Percentiles rank a stretch among this genome's conserved stretches.
Evolutionary conservation across 1,140 invertebrate genomes (phyloP).

Genomic region (Drosophila leontia): DNA sequence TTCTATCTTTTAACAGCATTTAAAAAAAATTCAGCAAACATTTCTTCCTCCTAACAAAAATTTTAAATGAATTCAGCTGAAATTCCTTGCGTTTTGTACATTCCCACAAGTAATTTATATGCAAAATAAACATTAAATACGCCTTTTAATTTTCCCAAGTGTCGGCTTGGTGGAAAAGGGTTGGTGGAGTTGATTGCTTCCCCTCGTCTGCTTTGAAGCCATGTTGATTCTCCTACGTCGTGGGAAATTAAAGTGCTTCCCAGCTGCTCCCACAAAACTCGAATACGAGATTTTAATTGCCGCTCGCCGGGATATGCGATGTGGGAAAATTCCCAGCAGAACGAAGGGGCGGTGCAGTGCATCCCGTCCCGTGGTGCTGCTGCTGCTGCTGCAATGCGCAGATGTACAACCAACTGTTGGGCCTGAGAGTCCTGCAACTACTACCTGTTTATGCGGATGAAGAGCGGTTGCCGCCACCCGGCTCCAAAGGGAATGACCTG

Average conservation of each 20-base stretch:
- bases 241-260: slow-evolving; percentile 76
- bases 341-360: slow-evolving; percentile 11
- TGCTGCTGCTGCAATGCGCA: slow-evolving; percentile 35
- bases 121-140: slow-evolving; percentile 2
- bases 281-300: slow-evolving; percentile 78
- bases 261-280: slow-evolving; percentile 55
- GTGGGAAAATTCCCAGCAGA: slow-evolving; percentile 16
- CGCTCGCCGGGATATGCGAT: slow-evolving; percentile 46
- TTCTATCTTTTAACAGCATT: background rate
- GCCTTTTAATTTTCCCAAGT: slow-evolving; percentile 6
- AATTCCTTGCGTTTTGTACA: background rate
- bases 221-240: slow-evolving; percentile 58
- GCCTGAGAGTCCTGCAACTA: slow-evolving; percentile 28
- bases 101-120: slow-evolving; percentile 3
- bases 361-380: background rate
- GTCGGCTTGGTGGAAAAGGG: background rate
- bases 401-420: slow-evolving; percentile 77
- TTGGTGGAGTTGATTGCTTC: slow-evolving; percentile 23
- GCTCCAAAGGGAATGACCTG: slow-evolving; percentile 45
- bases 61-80: background rate
- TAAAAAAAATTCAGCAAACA: background rate
- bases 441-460: slow-evolving; percentile 27
- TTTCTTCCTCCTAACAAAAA: background rate
- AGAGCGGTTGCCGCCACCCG: slow-evolving; percentile 16
- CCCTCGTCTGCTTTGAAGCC: slow-evolving; percentile 30